phyloP scores from a whole-genome alignment of 2,113 vertebrate genomes.

The Cheilinus undulatus region DNA sequence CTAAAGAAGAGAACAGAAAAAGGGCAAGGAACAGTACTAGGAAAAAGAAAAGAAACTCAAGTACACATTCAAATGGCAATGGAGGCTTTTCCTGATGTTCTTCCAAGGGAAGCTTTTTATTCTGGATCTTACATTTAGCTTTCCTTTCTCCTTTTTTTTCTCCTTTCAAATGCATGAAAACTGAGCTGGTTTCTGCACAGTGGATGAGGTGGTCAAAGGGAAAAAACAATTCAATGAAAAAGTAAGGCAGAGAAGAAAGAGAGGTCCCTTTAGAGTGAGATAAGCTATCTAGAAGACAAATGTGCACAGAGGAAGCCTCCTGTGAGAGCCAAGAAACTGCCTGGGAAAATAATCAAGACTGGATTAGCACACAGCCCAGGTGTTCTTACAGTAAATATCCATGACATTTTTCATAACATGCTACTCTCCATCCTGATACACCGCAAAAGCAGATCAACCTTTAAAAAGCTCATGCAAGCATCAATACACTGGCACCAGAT shows the following conservation, averaged over 20 bases:
- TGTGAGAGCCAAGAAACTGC: constrained; percentile 20
- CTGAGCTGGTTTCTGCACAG: not conserved
- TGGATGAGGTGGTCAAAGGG: not conserved
- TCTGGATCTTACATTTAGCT: constrained; percentile 12
- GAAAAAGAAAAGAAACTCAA: not conserved
- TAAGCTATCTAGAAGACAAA: constrained; percentile 13
- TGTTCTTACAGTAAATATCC: constrained; percentile 32
- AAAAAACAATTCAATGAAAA: not conserved
- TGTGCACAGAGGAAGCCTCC: not conserved
- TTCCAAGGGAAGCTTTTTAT: constrained; percentile 39
- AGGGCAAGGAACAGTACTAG: not conserved
- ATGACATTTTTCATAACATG: constrained; percentile 22
- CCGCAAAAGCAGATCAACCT: not conserved
- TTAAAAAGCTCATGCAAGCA: not conserved
- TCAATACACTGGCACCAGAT: not conserved
- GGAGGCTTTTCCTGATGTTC: constrained; percentile 27
- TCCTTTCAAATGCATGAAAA: constrained; percentile 12
- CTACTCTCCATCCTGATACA: constrained; percentile 1
- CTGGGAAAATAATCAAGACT: constrained; percentile 9
- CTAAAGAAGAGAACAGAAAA: not conserved
- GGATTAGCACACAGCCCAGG: constrained; percentile 24
- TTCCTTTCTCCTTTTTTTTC: not conserved
- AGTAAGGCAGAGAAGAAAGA: not conserved
- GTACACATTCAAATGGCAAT: constrained; percentile 6
- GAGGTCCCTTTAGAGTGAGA: not conserved